Evolutionary conservation across 2,888 invertebrate species (phyloP).

Genomic region (Hesperia comma): DNA sequence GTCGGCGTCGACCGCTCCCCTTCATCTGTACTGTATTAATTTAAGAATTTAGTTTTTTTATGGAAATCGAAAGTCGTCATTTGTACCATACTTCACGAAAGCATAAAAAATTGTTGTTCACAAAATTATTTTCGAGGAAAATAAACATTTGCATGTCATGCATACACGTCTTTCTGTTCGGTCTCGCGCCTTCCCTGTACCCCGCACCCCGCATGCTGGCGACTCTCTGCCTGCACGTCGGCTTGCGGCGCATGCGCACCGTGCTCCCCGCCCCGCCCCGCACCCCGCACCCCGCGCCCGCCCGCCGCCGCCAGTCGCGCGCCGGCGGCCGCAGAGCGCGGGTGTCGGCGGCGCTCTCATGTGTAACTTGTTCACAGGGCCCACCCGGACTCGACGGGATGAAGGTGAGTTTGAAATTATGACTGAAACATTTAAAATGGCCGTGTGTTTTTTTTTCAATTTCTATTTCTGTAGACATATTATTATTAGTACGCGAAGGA

Average conservation of each 20-base stretch:
- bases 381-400: constrained; percentile 97
- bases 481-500: no score
- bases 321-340: constrained; percentile 38
- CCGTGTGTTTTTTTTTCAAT: no score
- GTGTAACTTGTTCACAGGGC: constrained; percentile 88
- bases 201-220: not conserved
- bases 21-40: constrained; percentile 40
- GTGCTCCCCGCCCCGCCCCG: constrained; percentile 41
- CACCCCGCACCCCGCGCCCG: constrained; percentile 21
- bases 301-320: constrained; percentile 58
- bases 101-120: constrained; percentile 78
- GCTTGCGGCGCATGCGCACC: constrained; percentile 13
- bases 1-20: not conserved
- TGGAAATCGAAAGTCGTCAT: constrained; percentile 76
- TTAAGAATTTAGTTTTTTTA: constrained; percentile 79
- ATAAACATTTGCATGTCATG: constrained; percentile 80
- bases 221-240: not conserved
- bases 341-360: constrained; percentile 45
- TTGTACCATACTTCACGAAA: constrained; percentile 77
- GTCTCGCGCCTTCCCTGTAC: constrained; percentile 17
- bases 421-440: no score
- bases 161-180: constrained; percentile 62
- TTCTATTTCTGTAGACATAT: no score
- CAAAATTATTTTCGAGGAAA: constrained; percentile 79
- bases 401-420: constrained; percentile 88